Base-by-base conservation (phyloP, 2,888 invertebrate genomes). In the Plagodis pulveraria region DNA sequence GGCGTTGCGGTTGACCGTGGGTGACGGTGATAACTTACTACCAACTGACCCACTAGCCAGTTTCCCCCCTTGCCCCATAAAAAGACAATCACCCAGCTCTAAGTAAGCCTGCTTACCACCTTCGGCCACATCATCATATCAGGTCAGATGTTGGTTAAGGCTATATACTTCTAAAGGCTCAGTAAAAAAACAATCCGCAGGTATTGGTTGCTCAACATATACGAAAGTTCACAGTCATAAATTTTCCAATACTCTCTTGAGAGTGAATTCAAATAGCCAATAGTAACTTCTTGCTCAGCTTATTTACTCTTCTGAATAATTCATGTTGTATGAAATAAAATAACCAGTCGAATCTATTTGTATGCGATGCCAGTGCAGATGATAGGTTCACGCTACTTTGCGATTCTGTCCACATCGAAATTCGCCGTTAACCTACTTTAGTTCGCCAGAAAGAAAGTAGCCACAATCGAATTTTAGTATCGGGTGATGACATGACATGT, bases 351-450 rank as follows among this genome's bases (percentile, higher is more conserved):
- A 61, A 48, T 65, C 69, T 67, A 82, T 86, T 86, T 79, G 78
- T 84, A 87, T 87, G 80, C 85, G 66, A 71, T 69, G 68, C 66
- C 67, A 57, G 77, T 77, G 70, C 66, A 70, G 67, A 74, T 74
- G 71, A 63, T 65, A 73, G 62, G 70, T 70, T 77, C 76, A 80
- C 72, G 73, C 65, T 68, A 73, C 71, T 78, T 87, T 83, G 75
- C 76, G 71, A 91, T 91, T 89, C 91, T 73, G 72, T 71, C 62
- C 86, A 78, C 91, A 86, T 82, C 80, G 70, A 78, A 80, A 80
- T 77, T 80, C 76, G 81, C 86, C 84, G 91, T 90, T 91, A 90
- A 82, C 91, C 91, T 90, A 83, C 81, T 89, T 91, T 74, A 73
- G 76, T 65, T 68, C 74, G 84, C 79, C 82, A 84, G 85, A 87